Base-by-base conservation (phyloP, 2,113 vertebrate species). In the Corydoras maculifer region DNA sequence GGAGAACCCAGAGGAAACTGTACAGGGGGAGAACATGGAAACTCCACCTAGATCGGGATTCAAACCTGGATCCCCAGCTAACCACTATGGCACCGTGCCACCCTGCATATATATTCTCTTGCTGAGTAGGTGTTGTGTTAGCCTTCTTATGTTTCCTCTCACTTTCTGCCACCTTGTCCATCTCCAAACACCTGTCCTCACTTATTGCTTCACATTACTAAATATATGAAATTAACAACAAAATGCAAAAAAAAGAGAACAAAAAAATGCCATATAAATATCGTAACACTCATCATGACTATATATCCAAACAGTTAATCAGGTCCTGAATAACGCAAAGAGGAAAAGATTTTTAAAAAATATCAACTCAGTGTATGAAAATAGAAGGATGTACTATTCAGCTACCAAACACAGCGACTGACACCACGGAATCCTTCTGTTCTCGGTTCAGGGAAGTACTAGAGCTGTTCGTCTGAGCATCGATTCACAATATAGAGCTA, bases 401-500 rank as follows among this genome's bases (percentile, higher is more conserved):
- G 51, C 32, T 62, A 61, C 63, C 49, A 59, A 68, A 68, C 65
- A 62, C 50, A 67, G 35, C 1, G 14, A 50, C 14, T 0, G 9
- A 62, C 48, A 68, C 65, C 49, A 9, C 32, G 12, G 58, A 68
- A 43, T 74, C 65, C 31, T 62, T 62, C 64, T 48, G 49, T 54
- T 35, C 13, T 55, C 9, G 57, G 8, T 68, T 58, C 54, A 58
- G 53, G 31, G 57, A 58, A 50, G 11, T 18, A 43, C 32, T 57
- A 49, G 30, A 48, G 48, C 50, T 50, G 55, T 13, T 65, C 62
- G 15, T 32, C 35, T 5, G 7, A 51, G 43, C 32, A 65, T 49
- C 67, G 53, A 60, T 64, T 48, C 63, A 72, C 72, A 48, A 68
- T 55, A 75, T 59, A 49, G 60, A 75, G 61, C 76, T 74, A 71